Conservation (phyloP, 1,140 invertebrate species). For the Listronotus bonariensis region DNA sequence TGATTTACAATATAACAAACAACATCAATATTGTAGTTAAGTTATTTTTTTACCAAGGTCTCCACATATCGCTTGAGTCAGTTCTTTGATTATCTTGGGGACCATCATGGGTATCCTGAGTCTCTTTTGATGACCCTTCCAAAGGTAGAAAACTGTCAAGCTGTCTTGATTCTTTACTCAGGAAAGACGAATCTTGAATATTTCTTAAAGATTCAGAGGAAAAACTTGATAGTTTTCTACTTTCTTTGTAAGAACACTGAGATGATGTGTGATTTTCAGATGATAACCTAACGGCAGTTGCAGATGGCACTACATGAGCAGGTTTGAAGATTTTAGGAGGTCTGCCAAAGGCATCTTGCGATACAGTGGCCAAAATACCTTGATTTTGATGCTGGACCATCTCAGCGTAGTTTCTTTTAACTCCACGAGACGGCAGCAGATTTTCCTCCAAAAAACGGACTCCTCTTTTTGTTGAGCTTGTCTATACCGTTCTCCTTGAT, state of each 20-base stretch:
- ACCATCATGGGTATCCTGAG: not conserved
- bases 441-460: constrained; percentile 49
- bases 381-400: constrained; percentile 24
- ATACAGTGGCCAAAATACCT: constrained; percentile 25
- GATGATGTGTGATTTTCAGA: not conserved
- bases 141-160: constrained; percentile 4
- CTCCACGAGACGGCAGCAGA: constrained; percentile 29
- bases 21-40: too few species aligned
- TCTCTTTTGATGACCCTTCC: not conserved
- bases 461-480: constrained; percentile 50
- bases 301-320: constrained; percentile 12
- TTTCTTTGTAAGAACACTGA: constrained; percentile 1
- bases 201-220: not conserved
- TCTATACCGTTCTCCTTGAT: constrained; percentile 49
- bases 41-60: constrained; percentile 42
- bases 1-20: too few species aligned
- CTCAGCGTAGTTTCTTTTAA: constrained; percentile 41
- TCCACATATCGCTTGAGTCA: constrained; percentile 47
- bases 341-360: constrained; percentile 11
- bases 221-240: not conserved
- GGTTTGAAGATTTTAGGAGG: constrained; percentile 29
- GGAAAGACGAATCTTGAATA: not conserved
- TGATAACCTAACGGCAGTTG: not conserved
- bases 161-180: constrained; percentile 1
- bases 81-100: constrained; percentile 13